Base-by-base conservation (phyloP, 2,113 vertebrate species). In the Microcebus griseorufus region DNA sequence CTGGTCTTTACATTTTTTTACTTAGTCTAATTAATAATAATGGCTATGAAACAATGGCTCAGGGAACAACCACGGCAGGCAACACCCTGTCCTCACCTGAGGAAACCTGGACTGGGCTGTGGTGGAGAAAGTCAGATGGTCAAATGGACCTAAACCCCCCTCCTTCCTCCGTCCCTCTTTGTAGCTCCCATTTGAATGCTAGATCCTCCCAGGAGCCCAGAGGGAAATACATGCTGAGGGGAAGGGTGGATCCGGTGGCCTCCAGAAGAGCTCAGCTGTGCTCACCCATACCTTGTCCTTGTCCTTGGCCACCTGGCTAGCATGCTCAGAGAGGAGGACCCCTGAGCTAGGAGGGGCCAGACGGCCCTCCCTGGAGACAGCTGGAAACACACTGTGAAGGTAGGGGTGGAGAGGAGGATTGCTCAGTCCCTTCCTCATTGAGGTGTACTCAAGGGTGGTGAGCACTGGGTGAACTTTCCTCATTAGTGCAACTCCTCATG, bases 1-100 rank as follows among this genome's bases (percentile, higher is more conserved):
- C 18, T 87, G 42, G 72, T 65, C 75, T 93, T 86, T 55, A 72
- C 75, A 29, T 42, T 64, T 20, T 93, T 75, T 91, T 70, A 67
- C n/a, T 58, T 51, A 51, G 60, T 16, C 20, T 48, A 53, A 82
- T 84, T 51, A 79, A n/a, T n/a, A n/a, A n/a, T n/a, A n/a, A 45
- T 45, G 45, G 32, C 60, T 90, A 78, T 37, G n/a, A 80, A 81
- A 85, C 16, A 67, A 73, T 0, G 1, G 1, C 7, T 78, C 4
- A 20, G 39, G 32, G 22, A 45, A 13, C 12, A 29, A 60, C 48
- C 18, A 39, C 1, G 8, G 4, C 2, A 29, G 62, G 7, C 34
- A 42, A 0, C 3, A 8, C 3, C 65, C 64, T 45, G 37, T 1
- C 45, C n/a, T 29, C 10, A 22, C 16, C 20, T 39, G 5, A 69